A percentile compares a stretch with the other conserved stretches of the same genome.
These are phyloP conservation scores for Drosophila phalerata DNA, from an alignment of 2,888 invertebrate species.

Conservation along the genomic window DNA sequence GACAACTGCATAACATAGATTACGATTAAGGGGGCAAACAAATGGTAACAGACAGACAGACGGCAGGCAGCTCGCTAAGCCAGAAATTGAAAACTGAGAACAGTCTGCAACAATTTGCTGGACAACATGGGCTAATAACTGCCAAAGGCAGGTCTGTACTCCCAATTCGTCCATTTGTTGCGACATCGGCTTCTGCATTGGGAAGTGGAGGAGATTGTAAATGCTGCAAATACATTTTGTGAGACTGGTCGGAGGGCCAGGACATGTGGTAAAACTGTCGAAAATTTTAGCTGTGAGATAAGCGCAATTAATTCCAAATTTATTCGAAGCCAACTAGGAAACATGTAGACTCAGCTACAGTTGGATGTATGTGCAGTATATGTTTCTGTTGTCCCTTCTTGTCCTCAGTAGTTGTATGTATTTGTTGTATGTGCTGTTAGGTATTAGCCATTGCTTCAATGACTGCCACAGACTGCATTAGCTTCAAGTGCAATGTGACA, in stretches of 20 bases:
- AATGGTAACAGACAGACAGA: slow-evolving; percentile 25
- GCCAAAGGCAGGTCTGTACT: slow-evolving; percentile 24
- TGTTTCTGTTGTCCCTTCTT: slow-evolving; percentile 4
- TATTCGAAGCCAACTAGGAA: slow-evolving; percentile 62
- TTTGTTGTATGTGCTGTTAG: slow-evolving; percentile 4
- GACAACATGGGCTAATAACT: slow-evolving; percentile 48
- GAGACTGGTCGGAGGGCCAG: slow-evolving; percentile 1
- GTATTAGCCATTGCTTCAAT: slow-evolving; percentile 21
- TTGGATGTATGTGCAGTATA: slow-evolving; percentile 24
- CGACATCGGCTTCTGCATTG: not conserved
- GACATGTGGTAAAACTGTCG: slow-evolving; percentile 23
- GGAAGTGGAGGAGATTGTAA: slow-evolving; percentile 2
- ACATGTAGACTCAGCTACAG: slow-evolving; percentile 9
- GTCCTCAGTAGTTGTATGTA: not conserved
- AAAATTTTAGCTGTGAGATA: slow-evolving; percentile 55
- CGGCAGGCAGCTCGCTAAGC: slow-evolving; percentile 24
- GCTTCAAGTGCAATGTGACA: slow-evolving; percentile 68
- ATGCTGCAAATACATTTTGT: slow-evolving; percentile 25
- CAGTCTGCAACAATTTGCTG: slow-evolving; percentile 45
- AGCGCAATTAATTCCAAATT: slow-evolving; percentile 80
- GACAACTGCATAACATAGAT: slow-evolving; percentile 42
- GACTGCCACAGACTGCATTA: slow-evolving; percentile 58
- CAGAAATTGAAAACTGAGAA: slow-evolving; percentile 36
- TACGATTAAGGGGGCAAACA: slow-evolving; percentile 41
- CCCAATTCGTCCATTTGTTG: slow-evolving; percentile 32